Percentiles rank a stretch among this genome's conserved stretches.
Conservation (phyloP, 2,113 vertebrate species). For the Xyliphius kryptos region DNA sequence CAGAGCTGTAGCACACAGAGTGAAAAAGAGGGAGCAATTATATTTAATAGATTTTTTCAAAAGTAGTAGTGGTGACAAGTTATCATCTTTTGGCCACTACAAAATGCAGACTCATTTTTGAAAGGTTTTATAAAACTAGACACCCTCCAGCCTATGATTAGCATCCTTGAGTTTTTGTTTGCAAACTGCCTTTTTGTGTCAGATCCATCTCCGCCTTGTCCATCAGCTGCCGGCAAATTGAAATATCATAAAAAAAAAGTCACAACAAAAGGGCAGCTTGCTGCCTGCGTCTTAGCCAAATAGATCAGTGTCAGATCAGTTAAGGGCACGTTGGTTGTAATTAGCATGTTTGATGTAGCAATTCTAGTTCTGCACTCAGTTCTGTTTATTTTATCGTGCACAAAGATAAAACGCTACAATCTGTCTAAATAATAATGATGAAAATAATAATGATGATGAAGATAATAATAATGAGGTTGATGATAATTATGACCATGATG, state of each 20-base stretch:
- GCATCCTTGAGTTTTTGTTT: background rate
- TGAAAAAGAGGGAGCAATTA: constrained; percentile 9
- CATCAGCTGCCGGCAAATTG: constrained; percentile 16
- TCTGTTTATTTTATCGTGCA: background rate
- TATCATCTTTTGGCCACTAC: constrained; percentile 35
- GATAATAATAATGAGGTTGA: no score
- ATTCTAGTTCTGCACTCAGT: background rate
- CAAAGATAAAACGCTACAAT: background rate
- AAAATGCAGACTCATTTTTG: constrained; percentile 30
- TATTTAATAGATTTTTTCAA: constrained; percentile 44
- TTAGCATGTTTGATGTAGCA: background rate
- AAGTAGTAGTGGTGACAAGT: constrained; percentile 34
- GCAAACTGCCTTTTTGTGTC: background rate
- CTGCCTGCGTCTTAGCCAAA: background rate
- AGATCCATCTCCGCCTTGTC: background rate
- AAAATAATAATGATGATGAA: background rate
- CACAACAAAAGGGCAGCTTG: constrained; percentile 47
- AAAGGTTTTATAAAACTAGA: constrained; percentile 15
- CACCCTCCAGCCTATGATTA: background rate
- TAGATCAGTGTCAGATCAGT: constrained; percentile 42
- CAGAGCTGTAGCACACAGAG: background rate
- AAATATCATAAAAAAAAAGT: constrained; percentile 20
- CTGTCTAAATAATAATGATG: background rate
- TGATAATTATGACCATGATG: no score
- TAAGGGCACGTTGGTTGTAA: background rate